Evolutionary conservation across 2,888 invertebrate genomes (phyloP), one percentile per base, ranked within the genome.

Genomic region (Erebia palarica): DNA sequence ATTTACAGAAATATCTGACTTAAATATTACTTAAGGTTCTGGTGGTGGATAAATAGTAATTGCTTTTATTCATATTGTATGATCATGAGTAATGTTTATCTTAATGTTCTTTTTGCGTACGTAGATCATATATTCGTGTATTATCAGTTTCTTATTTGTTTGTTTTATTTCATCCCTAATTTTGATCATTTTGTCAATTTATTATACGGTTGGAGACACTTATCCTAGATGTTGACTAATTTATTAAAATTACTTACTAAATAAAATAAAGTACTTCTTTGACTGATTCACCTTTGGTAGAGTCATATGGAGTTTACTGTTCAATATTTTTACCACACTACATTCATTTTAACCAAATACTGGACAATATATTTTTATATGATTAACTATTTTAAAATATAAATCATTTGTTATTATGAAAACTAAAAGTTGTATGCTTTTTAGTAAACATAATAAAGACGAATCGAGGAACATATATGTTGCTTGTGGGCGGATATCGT

Each of bases 1-100:
- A 75, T 72, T 72, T 68, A 84, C 82, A 81, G 77, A 82, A 57
- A 81, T 83, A 47, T 84, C 82, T 86, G 84, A 86, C 78, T 78
- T 87, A 84, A 86, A 87, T 87, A 83, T 85, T 86, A 88, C 83
- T 86, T 87, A 73, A 85, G 82, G 83, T 83, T 84, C 84, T 78
- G 90, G 90, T 91, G 91, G 85, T 86, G 91, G 91, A 90, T 86
- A 84, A 87, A 85, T 86, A 84, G 80, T 80, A 70, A 80, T 77
- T 61, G 82, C 84, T 86, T 86, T 88, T 87, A 84, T 89, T 87
- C 85, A 85, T 88, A 87, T 87, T 86, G 85, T 84, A 85, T 85
- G 84, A 86, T 84, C 85, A 78, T 87, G 84, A 85, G 84, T 86
- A 88, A 86, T 84, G 84, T 88, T 87, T 86, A 88, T 86, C 80